A percentile compares a stretch with the other conserved stretches of the same genome.
phyloP scores from a whole-genome alignment of 1,140 invertebrate genomes.

The Trinorchestia longiramus region DNA sequence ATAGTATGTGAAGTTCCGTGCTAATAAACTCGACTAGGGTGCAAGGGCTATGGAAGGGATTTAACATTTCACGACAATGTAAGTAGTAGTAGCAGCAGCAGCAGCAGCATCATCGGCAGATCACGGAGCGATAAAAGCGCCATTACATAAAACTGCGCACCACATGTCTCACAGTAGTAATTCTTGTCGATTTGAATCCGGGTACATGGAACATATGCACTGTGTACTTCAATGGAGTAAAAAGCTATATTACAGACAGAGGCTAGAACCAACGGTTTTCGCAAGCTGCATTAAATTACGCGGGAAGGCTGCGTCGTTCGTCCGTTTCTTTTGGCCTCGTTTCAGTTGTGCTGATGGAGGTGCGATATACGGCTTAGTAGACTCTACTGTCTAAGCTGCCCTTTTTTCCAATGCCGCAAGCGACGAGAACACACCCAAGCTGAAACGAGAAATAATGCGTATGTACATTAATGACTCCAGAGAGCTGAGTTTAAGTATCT shows the following conservation, averaged over 20 bases:
- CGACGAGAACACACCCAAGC: conserved; percentile 56
- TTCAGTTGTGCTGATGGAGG: no score
- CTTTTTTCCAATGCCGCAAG: conserved; percentile 58
- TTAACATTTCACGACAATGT: neutral
- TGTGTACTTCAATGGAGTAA: neutral
- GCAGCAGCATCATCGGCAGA: neutral
- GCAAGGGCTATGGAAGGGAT: neutral
- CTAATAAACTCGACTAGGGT: no score
- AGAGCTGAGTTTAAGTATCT: no score
- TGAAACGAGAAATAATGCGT: neutral
- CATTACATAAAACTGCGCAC: no score
- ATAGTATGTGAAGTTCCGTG: no score
- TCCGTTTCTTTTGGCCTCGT: neutral
- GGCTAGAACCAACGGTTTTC: neutral
- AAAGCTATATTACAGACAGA: neutral
- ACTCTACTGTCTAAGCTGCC: neutral
- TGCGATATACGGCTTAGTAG: neutral
- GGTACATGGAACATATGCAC: neutral
- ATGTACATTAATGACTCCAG: no score
- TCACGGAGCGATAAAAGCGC: neutral
- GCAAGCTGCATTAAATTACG: neutral
- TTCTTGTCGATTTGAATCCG: neutral
- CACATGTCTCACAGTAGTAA: neutral
- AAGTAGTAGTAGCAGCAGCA: neutral
- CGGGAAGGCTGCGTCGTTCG: neutral